phyloP scores from a whole-genome alignment of 30 jellyfish, hydroid and myxozoan species.

The Aurelia coerulea region DNA sequence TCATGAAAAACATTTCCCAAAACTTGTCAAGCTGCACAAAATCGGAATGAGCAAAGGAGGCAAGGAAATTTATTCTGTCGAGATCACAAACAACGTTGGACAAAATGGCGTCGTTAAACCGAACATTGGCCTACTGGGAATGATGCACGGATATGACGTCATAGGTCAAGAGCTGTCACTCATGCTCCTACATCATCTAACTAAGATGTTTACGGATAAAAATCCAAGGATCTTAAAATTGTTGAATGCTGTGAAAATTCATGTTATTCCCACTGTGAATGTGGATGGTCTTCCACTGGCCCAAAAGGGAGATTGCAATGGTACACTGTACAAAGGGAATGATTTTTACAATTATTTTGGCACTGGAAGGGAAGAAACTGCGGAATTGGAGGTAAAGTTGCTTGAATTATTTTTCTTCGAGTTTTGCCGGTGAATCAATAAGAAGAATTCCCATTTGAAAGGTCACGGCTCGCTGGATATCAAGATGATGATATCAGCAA shows the following conservation, averaged over 20 bases:
- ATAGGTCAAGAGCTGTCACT: slow-evolving; percentile 84
- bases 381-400: slow-evolving; percentile 37
- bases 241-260: slow-evolving; percentile 56
- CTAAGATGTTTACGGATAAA: slow-evolving; percentile 65
- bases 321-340: slow-evolving; percentile 62
- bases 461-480: too few species aligned
- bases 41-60: slow-evolving; percentile 66
- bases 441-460: too few species aligned
- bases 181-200: slow-evolving; percentile 89
- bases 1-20: slow-evolving; percentile 86
- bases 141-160: slow-evolving; percentile 90
- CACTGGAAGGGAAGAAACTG: slow-evolving; percentile 22
- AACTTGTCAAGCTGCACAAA: slow-evolving; percentile 40
- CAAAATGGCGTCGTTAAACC: slow-evolving; percentile 11
- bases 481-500: too few species aligned
- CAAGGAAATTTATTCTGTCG: slow-evolving; percentile 61
- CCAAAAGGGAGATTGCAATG: slow-evolving; percentile 93
- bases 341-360: slow-evolving; percentile 77
- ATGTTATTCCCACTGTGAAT: slow-evolving; percentile 82
- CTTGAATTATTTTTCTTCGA: not conserved
- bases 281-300: slow-evolving; percentile 88
- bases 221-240: slow-evolving; percentile 61
- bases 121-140: slow-evolving; percentile 79
- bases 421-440: too few species aligned
- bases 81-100: slow-evolving; percentile 64